Conservation (phyloP, 2,888 invertebrate species). For the Callosobruchus maculatus region DNA sequence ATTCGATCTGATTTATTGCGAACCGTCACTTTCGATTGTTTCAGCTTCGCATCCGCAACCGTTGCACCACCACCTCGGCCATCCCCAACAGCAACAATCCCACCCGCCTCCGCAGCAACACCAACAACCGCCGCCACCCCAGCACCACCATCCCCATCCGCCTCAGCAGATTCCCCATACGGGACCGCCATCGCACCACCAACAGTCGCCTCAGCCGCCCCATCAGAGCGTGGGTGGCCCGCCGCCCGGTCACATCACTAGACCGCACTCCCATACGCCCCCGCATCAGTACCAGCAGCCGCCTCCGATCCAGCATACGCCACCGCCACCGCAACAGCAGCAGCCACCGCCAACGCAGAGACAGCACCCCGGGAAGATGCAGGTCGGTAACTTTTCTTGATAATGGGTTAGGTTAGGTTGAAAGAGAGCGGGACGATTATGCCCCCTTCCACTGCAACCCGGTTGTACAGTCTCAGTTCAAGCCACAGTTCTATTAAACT, state of each 20-base stretch:
- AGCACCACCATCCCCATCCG: constrained; percentile 4
- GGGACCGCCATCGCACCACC: constrained; percentile 8
- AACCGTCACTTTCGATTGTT: not conserved
- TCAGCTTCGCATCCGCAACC: not conserved
- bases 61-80: not conserved
- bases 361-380: not conserved
- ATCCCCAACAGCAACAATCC: not conserved
- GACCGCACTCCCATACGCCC: constrained; percentile 19
- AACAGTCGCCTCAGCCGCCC: constrained; percentile 6
- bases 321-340: constrained; percentile 9
- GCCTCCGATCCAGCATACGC: constrained; percentile 8
- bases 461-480: too few relatives aligned
- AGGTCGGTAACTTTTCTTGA: not conserved
- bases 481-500: too few relatives aligned
- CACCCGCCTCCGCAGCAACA: constrained; percentile 13
- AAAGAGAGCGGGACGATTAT: too few relatives aligned
- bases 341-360: constrained; percentile 6
- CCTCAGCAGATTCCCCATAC: constrained; percentile 8
- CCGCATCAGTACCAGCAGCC: constrained; percentile 19
- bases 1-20: too few relatives aligned
- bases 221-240: not conserved
- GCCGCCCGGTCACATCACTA: constrained; percentile 10
- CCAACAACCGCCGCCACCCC: constrained; percentile 16
- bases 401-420: too few relatives aligned
- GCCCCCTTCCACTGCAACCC: too few relatives aligned